Evolutionary conservation across 2,888 invertebrate genomes (phyloP).

Genomic region (Leptinotarsa tumamoca): DNA sequence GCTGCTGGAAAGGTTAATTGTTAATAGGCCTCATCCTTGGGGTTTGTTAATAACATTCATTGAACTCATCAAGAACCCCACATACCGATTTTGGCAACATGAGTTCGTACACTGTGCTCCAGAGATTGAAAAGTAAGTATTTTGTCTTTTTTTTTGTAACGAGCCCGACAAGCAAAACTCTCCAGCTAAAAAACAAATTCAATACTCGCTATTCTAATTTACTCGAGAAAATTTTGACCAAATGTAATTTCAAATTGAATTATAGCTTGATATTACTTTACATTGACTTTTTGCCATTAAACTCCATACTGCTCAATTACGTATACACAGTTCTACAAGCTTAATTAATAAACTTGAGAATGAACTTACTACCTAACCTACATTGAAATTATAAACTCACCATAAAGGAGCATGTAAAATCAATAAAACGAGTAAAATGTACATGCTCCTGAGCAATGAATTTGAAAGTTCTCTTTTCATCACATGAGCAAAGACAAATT

Average conservation of each 20-base stretch:
- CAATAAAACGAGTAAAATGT: background rate
- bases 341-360: too few species aligned
- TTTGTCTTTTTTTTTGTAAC: constrained; percentile 29
- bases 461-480: too few species aligned
- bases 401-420: background rate
- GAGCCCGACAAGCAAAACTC: background rate
- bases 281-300: too few species aligned
- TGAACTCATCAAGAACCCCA: constrained; percentile 97
- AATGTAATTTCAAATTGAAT: too few species aligned
- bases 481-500: too few species aligned
- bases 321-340: too few species aligned
- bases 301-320: too few species aligned
- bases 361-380: too few species aligned
- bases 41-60: constrained; percentile 98
- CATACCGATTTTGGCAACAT: constrained; percentile 98
- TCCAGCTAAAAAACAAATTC: too few species aligned
- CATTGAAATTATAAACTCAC: background rate
- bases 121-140: constrained; percentile 96
- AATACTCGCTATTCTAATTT: too few species aligned
- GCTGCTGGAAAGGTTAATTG: constrained; percentile 94
- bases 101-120: constrained; percentile 99
- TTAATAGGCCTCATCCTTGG: constrained; percentile 99
- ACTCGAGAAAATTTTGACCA: too few species aligned
- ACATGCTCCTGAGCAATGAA: background rate
- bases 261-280: too few species aligned